These are phyloP conservation scores for Gallinago media DNA, from an alignment of 2,113 vertebrate genomes.

Conservation along the genomic window DNA sequence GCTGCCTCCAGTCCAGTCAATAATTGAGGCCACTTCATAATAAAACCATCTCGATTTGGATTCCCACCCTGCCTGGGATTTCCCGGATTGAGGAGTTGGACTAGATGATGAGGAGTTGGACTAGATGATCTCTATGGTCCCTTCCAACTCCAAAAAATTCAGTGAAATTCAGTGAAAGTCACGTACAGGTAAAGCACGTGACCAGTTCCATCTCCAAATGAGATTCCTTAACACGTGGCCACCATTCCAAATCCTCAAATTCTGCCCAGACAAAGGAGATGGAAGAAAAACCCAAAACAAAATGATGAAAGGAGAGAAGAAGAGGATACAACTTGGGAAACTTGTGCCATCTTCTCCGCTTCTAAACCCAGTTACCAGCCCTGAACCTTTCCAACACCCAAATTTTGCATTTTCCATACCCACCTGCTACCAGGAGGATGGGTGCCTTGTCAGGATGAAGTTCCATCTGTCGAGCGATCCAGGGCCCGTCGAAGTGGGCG, in stretches of 20 bases:
- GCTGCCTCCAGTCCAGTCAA: not conserved
- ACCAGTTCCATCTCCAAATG: not conserved
- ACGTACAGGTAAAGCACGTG: rapidly evolving
- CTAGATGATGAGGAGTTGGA: too few relatives aligned
- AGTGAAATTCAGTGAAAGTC: not conserved
- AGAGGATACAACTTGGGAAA: not conserved
- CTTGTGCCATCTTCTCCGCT: not conserved
- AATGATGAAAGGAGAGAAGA: too few relatives aligned
- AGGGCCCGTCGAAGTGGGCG: constrained; percentile 94
- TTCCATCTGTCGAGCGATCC: constrained; percentile 98
- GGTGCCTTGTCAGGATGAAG: constrained; percentile 97
- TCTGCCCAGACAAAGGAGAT: not conserved
- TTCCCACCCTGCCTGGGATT: not conserved
- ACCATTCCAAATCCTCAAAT: not conserved
- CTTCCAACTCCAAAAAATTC: too few relatives aligned
- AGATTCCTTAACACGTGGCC: not conserved
- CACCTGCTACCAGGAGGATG: constrained; percentile 95
- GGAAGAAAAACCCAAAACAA: not conserved
- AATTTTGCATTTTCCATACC: constrained; percentile 19
- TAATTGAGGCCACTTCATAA: not conserved
- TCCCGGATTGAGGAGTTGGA: not conserved
- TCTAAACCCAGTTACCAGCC: not conserved
- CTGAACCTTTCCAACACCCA: not conserved
- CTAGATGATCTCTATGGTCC: too few relatives aligned
- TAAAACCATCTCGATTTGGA: not conserved